phyloP scores from a whole-genome alignment of 2,797 vertebrate genomes.

The Myoxocephalus aenaeus region DNA sequence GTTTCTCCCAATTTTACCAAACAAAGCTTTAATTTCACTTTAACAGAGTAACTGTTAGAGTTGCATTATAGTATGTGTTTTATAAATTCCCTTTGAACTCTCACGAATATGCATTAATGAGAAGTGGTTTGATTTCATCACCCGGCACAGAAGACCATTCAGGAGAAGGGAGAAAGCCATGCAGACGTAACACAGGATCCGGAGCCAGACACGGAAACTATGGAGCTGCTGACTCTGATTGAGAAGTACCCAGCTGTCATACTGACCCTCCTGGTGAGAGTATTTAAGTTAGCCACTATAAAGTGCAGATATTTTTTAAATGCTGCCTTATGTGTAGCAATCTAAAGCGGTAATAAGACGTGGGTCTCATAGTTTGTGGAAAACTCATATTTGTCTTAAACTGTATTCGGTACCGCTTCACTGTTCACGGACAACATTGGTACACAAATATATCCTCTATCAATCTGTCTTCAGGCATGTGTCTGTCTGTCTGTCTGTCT shows the following conservation, averaged over 20 bases:
- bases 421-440: neutral
- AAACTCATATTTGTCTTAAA: neutral
- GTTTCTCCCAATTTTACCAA: neutral
- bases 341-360: neutral
- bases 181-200: conserved; percentile 37
- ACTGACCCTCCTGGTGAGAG: conserved; percentile 88
- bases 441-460: conserved; percentile 11
- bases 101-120: conserved; percentile 11
- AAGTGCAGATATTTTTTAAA: neutral
- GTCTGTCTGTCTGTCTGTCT: conserved; percentile 16
- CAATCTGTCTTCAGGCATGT: neutral
- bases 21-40: neutral
- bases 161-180: conserved; percentile 20
- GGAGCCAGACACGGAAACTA: conserved; percentile 52
- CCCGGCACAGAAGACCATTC: conserved; percentile 24
- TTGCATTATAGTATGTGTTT: neutral
- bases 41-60: neutral
- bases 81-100: conserved; percentile 17
- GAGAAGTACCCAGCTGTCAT: conserved; percentile 84
- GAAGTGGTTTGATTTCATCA: conserved; percentile 20
- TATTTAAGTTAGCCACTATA: neutral
- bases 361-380: neutral
- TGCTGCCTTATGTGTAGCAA: neutral
- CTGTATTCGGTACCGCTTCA: neutral
- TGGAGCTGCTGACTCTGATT: conserved; percentile 84